Base-by-base conservation (phyloP, 2,113 vertebrate species). In the Cettia cetti region DNA sequence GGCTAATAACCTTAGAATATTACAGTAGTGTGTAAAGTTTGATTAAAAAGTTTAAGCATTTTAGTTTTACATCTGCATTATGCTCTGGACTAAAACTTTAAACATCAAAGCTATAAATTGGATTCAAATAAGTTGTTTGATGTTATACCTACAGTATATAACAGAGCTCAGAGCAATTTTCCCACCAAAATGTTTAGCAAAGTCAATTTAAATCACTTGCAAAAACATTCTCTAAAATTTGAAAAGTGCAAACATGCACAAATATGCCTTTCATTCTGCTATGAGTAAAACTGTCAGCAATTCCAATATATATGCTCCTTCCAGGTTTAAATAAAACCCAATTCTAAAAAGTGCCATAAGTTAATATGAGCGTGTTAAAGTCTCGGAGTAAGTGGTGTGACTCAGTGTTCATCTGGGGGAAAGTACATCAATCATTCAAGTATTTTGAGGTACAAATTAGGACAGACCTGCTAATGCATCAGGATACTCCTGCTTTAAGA, bases 91-190 rank as follows among this genome's bases (percentile, higher is more conserved):
- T 96, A 94, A 91, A 97, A 97, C 69, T 94, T 96, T 90, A 92
- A 97, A 97, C 91, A 97, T 86, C 96, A 97, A 97, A 96, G 93
- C 80, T 86, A 88, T 31, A 95, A 90, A 97, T 93, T 84, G 44
- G 91, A 96, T 97, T 97, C 96, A 96, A 92, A 90, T 69, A 95
- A 95, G 40, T 68, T 91, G 96, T 98, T 97, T 97, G 93, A 97
- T 97, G 86, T 96, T 96, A 94, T 94, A 96, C 78, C 82, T 84
- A 87, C 39, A 84, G 64, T 87, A 91, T 68, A 39, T 65, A 93
- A 84, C 40, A 97, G 93, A 95, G 81, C 97, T 90, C 39, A 95
- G 59, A 96, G 94, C 90, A 69, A 94, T 94, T 93, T 97, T 94
- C 69, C 66, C 77, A 90, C 71, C 86, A 97, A 94, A 94, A 84